Percentiles rank a stretch among this genome's conserved stretches.
These are phyloP conservation scores for Caenorhabditis auriculariae DNA, from an alignment of 2,888 invertebrate genomes.

Conservation along the genomic window DNA sequence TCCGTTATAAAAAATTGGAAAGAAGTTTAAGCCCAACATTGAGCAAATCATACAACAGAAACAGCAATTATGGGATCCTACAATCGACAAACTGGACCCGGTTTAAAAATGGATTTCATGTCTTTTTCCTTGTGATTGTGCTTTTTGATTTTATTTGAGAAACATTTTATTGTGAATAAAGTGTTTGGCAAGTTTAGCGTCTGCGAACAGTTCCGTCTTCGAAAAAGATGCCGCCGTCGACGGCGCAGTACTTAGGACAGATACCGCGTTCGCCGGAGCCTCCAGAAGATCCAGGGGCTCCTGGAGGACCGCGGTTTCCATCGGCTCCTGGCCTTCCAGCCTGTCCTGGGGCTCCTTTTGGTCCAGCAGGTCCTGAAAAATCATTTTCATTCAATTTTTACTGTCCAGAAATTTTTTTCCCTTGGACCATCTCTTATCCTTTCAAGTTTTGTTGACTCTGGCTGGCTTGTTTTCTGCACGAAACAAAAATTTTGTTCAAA, in stretches of 20 bases:
- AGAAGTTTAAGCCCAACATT: conserved; percentile 1
- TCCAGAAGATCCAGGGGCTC: conserved; percentile 19
- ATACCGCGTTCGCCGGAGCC: conserved; percentile 15
- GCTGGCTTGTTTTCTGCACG: no score
- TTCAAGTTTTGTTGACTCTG: no score
- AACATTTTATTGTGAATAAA: no score
- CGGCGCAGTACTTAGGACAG: conserved; percentile 22
- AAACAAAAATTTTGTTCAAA: no score
- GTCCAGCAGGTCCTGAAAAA: conserved; percentile 22
- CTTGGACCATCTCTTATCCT: no score
- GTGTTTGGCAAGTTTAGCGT: no score
- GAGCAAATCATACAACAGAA: conserved; percentile 12
- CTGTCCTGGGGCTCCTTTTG: conserved; percentile 20
- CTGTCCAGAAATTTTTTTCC: no score
- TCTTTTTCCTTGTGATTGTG: not conserved
- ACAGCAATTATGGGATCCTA: conserved; percentile 17
- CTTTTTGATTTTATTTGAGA: no score
- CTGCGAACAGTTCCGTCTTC: conserved; percentile 27
- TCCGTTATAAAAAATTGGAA: not conserved
- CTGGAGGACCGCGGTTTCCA: conserved; percentile 20
- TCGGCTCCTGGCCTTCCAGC: conserved; percentile 24
- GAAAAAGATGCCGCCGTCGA: conserved; percentile 29
- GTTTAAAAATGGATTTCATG: conserved; percentile 1
- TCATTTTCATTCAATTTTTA: no score
- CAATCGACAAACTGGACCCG: conserved; percentile 12